Conservation (phyloP, 2,888 invertebrate species). For the Miltochrista miniata region DNA sequence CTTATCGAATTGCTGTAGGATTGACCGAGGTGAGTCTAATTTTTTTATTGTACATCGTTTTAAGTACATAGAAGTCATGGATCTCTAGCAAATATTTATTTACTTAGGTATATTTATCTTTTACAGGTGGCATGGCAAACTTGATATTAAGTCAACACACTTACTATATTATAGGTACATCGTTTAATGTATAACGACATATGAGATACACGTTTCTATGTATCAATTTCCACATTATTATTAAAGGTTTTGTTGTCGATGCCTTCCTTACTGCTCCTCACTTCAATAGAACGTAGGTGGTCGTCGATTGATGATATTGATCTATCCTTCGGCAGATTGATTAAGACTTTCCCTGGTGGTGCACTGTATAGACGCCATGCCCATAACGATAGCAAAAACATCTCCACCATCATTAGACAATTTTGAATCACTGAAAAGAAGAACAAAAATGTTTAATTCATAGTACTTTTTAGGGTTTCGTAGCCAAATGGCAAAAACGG, state of each 20-base stretch:
- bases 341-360: slow-evolving; percentile 55
- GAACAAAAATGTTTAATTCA: slow-evolving; percentile 23
- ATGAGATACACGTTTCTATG: slow-evolving; percentile 4
- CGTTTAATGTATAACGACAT: too few species aligned
- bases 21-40: too few species aligned
- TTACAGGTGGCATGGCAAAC: too few species aligned
- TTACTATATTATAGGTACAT: too few species aligned
- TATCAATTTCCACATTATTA: slow-evolving; percentile 25
- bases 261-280: slow-evolving; percentile 43
- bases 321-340: slow-evolving; percentile 48
- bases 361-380: slow-evolving; percentile 85
- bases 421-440: slow-evolving; percentile 86
- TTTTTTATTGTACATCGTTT: too few species aligned
- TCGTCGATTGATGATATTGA: slow-evolving; percentile 67
- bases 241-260: slow-evolving; percentile 52
- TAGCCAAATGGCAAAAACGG: too few species aligned
- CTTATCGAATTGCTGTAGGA: too few species aligned
- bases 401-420: slow-evolving; percentile 86
- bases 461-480: too few species aligned
- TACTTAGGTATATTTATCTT: too few species aligned
- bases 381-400: slow-evolving; percentile 85
- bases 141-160: too few species aligned
- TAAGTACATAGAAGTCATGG: too few species aligned
- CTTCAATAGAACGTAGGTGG: slow-evolving; percentile 42
- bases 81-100: too few species aligned